These are phyloP conservation scores for Columba livia DNA, from an alignment of 2,113 vertebrate genomes.

Conservation along the genomic window DNA sequence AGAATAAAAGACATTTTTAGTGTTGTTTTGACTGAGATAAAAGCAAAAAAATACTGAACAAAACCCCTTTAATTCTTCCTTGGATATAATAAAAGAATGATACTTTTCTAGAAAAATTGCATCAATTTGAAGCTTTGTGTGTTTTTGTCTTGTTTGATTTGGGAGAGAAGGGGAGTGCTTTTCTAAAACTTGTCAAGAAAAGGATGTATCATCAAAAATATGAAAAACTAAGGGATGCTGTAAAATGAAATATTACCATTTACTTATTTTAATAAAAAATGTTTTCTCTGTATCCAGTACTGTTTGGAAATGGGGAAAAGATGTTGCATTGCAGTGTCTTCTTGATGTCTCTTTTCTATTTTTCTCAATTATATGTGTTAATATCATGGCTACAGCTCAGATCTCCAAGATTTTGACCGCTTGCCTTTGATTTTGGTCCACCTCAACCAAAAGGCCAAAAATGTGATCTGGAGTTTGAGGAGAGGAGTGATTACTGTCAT, in stretches of 20 bases:
- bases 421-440: neutral
- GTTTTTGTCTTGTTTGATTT: neutral
- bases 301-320: neutral
- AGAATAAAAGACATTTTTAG: neutral
- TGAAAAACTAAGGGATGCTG: neutral
- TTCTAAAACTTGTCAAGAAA: neutral
- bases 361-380: neutral
- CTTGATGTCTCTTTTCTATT: neutral
- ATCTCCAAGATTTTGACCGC: neutral
- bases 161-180: fast-evolving
- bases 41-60: fast-evolving
- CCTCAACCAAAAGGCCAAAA: neutral
- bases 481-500: neutral
- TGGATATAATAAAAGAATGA: neutral
- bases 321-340: neutral
- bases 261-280: neutral
- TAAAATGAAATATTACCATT: neutral
- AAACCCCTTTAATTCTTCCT: neutral
- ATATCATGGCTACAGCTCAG: neutral
- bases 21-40: neutral
- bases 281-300: neutral
- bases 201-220: neutral
- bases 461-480: neutral
- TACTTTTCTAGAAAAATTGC: neutral
- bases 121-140: neutral